Evolutionary conservation across 1,140 invertebrate species (phyloP), one percentile per base, ranked within the genome.

Genomic region (Varroa destructor): DNA sequence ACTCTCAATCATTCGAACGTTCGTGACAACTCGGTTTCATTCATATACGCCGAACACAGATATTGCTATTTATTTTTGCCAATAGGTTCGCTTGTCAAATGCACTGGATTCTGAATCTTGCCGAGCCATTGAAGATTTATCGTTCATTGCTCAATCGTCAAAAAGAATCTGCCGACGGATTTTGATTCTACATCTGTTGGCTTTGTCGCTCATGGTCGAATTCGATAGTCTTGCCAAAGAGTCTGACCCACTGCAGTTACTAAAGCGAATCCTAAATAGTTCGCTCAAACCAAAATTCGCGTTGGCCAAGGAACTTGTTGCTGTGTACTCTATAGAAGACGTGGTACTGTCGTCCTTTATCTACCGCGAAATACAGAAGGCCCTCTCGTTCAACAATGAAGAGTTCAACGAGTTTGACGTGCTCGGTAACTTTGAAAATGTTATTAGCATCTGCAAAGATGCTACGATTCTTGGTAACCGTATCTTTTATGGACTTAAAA

Each of bases 391-490:
- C 14, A 67, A 67, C 2, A 8, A 14, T 67, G 61, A 67, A 40
- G 61, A 67, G 14, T 67, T 40, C 57, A 3, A 36, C 61, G 61
- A 67, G 37, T 67, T 67, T 46, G 61, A 67, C 40, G 4, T 67
- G 61, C 61, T 40, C 2, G 61, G 61, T 4, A 67, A 67, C 37
- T 67, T 67, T 37, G 61, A 67, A 37, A 40, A 40, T 0, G 61
- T 67, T 14, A 37, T 67, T 37, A 37, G 61, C 61, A 43, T 67
- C 10, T 67, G 61, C 8, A 67, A 67, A 67, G 61, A 67, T 37
- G 61, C 61, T n/a, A 67, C 61, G 2, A 67, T 67, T 43, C 61
- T 67, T 3, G 61, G 61, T 2, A 67, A 67, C 46, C 61, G 61
- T 14, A 67, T 67, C 12, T 67, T 67, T 8, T 67, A 67, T 37